Evolutionary conservation across 2,888 invertebrate species (phyloP).

Genomic region (Ophonus ardosiacus): DNA sequence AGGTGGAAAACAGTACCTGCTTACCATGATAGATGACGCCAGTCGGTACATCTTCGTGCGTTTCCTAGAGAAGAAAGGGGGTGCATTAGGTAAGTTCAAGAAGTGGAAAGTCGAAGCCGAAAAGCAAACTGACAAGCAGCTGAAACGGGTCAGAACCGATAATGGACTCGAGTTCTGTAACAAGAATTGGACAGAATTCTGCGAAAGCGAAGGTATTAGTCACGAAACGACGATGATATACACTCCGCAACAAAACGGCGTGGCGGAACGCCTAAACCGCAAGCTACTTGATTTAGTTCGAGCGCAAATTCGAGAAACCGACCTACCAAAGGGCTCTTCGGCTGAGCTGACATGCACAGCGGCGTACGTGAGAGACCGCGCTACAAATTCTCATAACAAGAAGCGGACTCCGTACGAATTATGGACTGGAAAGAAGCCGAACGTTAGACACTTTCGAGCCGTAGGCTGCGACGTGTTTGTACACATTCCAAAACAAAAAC

Average conservation of each 20-base stretch:
- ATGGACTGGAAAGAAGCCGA: too few species aligned
- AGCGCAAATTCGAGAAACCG: background rate
- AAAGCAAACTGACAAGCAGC: background rate
- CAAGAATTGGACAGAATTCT: background rate
- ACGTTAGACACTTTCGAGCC: background rate
- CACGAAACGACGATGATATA: too few species aligned
- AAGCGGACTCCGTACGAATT: too few species aligned
- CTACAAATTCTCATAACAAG: too few species aligned
- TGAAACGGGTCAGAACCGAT: background rate
- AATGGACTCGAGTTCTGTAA: background rate
- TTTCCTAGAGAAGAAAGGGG: slow-evolving; percentile 5
- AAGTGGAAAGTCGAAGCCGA: background rate
- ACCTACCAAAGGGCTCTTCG: background rate
- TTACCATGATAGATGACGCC: slow-evolving; percentile 47
- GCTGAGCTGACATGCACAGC: too few species aligned
- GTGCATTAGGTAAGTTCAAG: background rate
- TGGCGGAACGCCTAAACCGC: too few species aligned
- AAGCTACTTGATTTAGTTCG: too few species aligned
- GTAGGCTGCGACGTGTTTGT: background rate
- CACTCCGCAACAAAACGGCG: too few species aligned
- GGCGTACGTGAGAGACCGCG: too few species aligned
- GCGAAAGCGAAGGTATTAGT: background rate
- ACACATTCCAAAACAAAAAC: too few species aligned
- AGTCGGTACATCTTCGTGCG: slow-evolving; percentile 12
- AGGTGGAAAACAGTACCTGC: slow-evolving; percentile 27